These are phyloP conservation scores for Pempheris klunzingeri DNA, from an alignment of 2,797 vertebrate genomes.

Conservation along the genomic window DNA sequence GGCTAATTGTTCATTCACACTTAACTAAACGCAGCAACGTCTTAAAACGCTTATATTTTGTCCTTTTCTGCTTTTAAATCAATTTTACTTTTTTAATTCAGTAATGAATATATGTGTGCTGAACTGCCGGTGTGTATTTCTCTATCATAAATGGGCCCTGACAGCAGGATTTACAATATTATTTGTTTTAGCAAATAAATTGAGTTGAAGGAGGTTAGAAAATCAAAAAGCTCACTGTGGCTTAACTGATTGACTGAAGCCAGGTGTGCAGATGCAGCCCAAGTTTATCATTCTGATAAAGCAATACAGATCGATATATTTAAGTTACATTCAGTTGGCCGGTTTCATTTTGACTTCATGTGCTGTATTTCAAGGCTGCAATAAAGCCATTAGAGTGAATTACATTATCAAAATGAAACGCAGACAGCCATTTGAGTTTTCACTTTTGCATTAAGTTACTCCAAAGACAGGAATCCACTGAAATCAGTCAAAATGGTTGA, in stretches of 20 bases:
- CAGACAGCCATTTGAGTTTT: background rate
- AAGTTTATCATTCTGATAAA: background rate
- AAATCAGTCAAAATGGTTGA: background rate
- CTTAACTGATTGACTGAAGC: background rate
- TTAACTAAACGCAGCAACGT: background rate
- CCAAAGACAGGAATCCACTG: background rate
- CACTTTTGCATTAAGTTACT: background rate
- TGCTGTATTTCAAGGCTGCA: constrained; percentile 25
- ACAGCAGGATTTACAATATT: background rate
- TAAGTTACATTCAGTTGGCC: constrained; percentile 2
- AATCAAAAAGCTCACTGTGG: background rate
- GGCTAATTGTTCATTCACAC: background rate
- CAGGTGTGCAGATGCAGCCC: background rate
- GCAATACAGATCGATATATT: background rate
- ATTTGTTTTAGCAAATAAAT: background rate
- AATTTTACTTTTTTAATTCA: background rate
- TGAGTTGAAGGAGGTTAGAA: background rate
- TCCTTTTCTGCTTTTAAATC: background rate
- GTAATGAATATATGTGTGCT: background rate
- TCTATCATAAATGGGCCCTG: background rate
- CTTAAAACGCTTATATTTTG: no score
- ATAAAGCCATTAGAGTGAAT: background rate
- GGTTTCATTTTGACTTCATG: background rate
- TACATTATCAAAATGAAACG: background rate
- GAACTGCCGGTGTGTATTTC: background rate